Evolutionary conservation across 2,113 vertebrate species (phyloP).

Genomic region (Oryctolagus cuniculus): mOryCun1.1 NC_091435.1:15553001-15553500

Average conservation of each 20-base stretch:
- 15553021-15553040: background rate
- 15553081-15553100: background rate
- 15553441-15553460: background rate
- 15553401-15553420: background rate
- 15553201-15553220: background rate
- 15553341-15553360: background rate
- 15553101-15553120: background rate
- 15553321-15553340: background rate
- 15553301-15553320: constrained; percentile 1
- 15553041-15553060: background rate
- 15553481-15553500: background rate
- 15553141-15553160: background rate
- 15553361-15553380: background rate
- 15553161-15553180: background rate
- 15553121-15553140: background rate
- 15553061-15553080: background rate
- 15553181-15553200: background rate
- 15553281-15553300: background rate
- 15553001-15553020: no score
- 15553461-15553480: background rate
- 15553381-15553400: background rate
- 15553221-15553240: background rate
- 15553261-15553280: background rate
- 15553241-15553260: background rate
- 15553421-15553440: background rate